Base-by-base conservation (phyloP, 2,888 invertebrate genomes). In the Tetheella fluctuosa region DNA sequence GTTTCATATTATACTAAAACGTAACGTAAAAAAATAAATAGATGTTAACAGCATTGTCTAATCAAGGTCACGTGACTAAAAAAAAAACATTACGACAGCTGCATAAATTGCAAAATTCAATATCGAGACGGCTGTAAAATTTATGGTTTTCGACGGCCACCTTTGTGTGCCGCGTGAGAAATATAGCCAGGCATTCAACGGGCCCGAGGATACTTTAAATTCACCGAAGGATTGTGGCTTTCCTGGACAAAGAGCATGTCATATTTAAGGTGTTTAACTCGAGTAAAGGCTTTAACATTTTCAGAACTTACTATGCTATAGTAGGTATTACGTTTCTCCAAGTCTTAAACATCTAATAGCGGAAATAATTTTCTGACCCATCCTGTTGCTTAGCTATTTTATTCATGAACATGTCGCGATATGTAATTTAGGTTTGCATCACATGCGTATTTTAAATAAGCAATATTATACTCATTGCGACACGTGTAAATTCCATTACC, bases 21-120 rank as follows among this genome's bases (percentile, higher is more conserved):
- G n/a, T 72, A 67, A 70, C 58, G 39, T 64, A 65, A 61, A 64
- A 70, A 67, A 71, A 68, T 72, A 65, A 60, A 30, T 30, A 59
- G 71, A 68, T 68, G 64, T 69, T 69, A 72, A 67, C 62, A 59
- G 60, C 60, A 57, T 61, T 68, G 73, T 68, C 70, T 69, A 73
- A 71, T 70, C 76, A 84, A 85, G 85, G 85, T 77, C 81, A 72
- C 65, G 62, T 67, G 69, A 73, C 64, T 67, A 63, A 73, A 73
- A 76, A 70, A 78, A 81, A 37, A 79, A 71, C 80, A 81, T 72
- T 84, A 80, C 79, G 74, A 69, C 68, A 73, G 74, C 70, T 63
- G 73, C 80, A 81, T 84, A 88, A 82, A 86, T 88, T 83, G 77
- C 81, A 81, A 84, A 87, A 84, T 84, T 85, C 88, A 84, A 88